phyloP scores from a whole-genome alignment of 2,888 invertebrate genomes.

The Anthoptus insignis region DNA sequence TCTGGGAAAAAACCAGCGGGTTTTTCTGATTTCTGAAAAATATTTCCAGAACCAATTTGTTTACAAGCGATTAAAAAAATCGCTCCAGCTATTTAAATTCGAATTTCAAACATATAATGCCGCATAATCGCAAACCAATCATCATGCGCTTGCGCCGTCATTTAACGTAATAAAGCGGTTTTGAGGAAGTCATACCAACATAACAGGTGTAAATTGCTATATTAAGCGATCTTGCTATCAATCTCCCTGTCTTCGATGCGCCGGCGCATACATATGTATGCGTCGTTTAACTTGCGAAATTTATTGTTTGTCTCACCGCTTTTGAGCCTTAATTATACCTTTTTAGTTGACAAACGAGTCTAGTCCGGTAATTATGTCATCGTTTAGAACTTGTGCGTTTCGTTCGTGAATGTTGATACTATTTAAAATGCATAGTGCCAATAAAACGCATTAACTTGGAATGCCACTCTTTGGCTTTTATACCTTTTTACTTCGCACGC shows the following conservation, averaged over 20 bases:
- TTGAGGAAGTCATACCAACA: constrained; percentile 60
- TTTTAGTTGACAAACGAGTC: constrained; percentile 30
- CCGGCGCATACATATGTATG: constrained; percentile 54
- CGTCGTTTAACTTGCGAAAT: constrained; percentile 38
- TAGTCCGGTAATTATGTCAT: constrained; percentile 41
- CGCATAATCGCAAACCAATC: constrained; percentile 34
- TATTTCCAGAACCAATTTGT: no score
- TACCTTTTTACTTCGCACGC: constrained; percentile 5
- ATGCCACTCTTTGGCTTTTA: constrained; percentile 20
- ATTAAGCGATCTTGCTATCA: constrained; percentile 67
- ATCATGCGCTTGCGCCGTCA: constrained; percentile 7
- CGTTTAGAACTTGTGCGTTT: constrained; percentile 39
- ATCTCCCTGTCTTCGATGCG: constrained; percentile 63
- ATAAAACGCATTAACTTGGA: constrained; percentile 21
- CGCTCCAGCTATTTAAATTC: no score
- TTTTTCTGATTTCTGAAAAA: no score
- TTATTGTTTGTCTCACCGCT: constrained; percentile 46
- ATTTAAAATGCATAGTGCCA: constrained; percentile 29
- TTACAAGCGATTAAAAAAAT: no score
- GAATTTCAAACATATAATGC: constrained; percentile 40
- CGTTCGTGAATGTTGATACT: constrained; percentile 22
- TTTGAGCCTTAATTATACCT: constrained; percentile 39
- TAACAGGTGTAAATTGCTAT: constrained; percentile 79
- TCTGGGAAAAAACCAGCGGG: no score
- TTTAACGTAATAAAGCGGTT: constrained; percentile 54